phyloP scores from a whole-genome alignment of 2,888 invertebrate species.

The Portevinia maculata region DNA sequence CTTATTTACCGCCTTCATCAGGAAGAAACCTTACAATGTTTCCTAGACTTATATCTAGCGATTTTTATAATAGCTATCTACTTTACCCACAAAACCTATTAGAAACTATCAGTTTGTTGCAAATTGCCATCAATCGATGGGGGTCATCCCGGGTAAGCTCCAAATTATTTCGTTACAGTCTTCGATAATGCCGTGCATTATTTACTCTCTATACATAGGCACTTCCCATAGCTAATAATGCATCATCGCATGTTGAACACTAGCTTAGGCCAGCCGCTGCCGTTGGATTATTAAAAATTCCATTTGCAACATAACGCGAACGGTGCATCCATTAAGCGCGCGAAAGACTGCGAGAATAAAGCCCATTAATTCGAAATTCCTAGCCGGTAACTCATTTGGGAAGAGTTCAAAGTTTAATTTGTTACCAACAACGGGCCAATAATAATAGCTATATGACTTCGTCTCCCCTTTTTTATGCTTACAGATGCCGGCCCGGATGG shows the following conservation, averaged over 20 bases:
- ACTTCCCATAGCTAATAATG: conserved; percentile 19
- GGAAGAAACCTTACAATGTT: conserved; percentile 31
- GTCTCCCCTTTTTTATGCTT: conserved; percentile 56
- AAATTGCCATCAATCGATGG: conserved; percentile 41
- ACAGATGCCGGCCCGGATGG: conserved; percentile 96
- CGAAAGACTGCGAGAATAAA: conserved; percentile 59
- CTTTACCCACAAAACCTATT: conserved; percentile 54
- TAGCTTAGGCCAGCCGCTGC: not conserved
- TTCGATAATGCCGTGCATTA: conserved; percentile 53
- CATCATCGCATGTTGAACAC: conserved; percentile 41
- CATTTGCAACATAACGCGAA: conserved; percentile 72
- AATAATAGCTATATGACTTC: conserved; percentile 60
- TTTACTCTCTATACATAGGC: conserved; percentile 32
- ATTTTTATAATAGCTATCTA: conserved; percentile 48
- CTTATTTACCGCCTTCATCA: conserved; percentile 45
- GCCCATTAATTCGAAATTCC: conserved; percentile 71
- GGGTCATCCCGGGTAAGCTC: conserved; percentile 57
- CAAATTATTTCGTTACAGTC: conserved; percentile 66
- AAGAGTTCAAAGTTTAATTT: conserved; percentile 74
- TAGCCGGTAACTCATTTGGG: conserved; percentile 74
- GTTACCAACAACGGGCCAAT: conserved; percentile 72
- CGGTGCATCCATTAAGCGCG: conserved; percentile 66
- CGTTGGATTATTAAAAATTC: conserved; percentile 62
- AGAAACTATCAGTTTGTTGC: conserved; percentile 52
- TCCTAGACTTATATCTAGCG: conserved; percentile 27